phyloP scores from a whole-genome alignment of 35 echinoderm and acorn worm species.

The Eucidaris tribuloides region DNA sequence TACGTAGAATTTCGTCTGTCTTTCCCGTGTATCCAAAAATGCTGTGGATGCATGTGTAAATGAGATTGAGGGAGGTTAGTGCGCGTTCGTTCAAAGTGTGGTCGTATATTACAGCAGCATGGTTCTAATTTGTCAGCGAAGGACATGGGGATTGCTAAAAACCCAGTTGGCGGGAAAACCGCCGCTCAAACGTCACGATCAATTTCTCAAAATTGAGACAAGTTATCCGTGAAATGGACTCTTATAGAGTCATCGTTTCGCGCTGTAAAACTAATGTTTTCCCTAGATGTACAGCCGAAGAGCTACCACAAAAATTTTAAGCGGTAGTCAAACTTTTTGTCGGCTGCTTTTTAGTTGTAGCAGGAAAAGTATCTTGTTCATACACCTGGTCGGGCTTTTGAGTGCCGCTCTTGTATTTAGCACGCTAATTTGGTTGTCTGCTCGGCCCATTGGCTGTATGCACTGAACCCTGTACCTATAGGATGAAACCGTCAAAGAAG shows the following conservation, averaged over 20 bases:
- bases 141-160: not conserved
- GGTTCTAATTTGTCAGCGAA: not conserved
- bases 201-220: conserved; percentile 12
- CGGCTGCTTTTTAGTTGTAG: not conserved
- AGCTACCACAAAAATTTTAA: not conserved
- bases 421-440: conserved; percentile 15
- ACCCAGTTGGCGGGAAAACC: not conserved
- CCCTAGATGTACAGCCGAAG: not conserved
- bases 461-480: not conserved
- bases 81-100: too few relatives aligned
- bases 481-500: conserved; percentile 2
- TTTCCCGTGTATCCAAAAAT: too few relatives aligned
- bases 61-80: too few relatives aligned
- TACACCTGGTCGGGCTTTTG: conserved; percentile 17
- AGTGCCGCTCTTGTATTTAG: conserved; percentile 2
- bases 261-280: conserved; percentile 18
- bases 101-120: too few relatives aligned
- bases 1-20: too few relatives aligned
- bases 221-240: conserved; percentile 24
- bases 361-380: not conserved
- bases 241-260: conserved; percentile 9
- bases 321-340: not conserved
- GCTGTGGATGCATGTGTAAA: too few relatives aligned
- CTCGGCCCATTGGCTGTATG: conserved; percentile 22
- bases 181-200: not conserved